These are phyloP conservation scores for Anagyrus pseudococci DNA, from an alignment of 2,888 invertebrate species.

Conservation along the genomic window DNA sequence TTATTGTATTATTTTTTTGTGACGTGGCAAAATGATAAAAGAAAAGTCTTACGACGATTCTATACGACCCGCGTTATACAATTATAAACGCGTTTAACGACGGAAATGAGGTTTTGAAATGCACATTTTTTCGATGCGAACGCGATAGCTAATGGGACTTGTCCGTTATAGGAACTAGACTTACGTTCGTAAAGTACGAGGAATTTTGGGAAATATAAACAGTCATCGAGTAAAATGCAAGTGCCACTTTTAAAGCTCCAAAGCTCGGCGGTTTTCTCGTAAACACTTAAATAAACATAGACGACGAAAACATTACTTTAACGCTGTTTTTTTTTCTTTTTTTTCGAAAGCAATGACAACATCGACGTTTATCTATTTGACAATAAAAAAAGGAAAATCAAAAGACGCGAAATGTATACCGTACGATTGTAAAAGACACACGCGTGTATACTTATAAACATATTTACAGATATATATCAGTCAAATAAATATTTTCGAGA, in stretches of 20 bases:
- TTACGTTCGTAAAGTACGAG: slow-evolving; percentile 3
- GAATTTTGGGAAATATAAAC: slow-evolving; percentile 2
- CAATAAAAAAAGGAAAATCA: too few relatives aligned
- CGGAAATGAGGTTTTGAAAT: slow-evolving; percentile 25
- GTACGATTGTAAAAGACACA: slow-evolving; percentile 9
- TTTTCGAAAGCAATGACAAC: not conserved
- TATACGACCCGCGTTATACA: too few relatives aligned
- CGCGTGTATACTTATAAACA: slow-evolving; percentile 44
- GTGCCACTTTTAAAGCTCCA: slow-evolving; percentile 9
- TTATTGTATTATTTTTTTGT: too few relatives aligned
- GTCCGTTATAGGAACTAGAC: slow-evolving; percentile 17
- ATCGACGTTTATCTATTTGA: too few relatives aligned
- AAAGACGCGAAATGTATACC: too few relatives aligned
- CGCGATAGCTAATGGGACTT: not conserved
- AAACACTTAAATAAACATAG: too few relatives aligned
- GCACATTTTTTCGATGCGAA: slow-evolving; percentile 14
- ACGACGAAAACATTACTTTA: too few relatives aligned
- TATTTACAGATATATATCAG: slow-evolving; percentile 53
- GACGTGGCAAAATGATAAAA: slow-evolving; percentile 23
- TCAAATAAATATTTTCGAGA: slow-evolving; percentile 51
- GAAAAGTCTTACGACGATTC: slow-evolving; percentile 12
- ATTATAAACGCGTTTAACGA: not conserved
- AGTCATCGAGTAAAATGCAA: slow-evolving; percentile 7
- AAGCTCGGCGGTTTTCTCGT: too few relatives aligned
- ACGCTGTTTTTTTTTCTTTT: not conserved